Conservation (phyloP, 2,113 vertebrate species). For the Apaloderma vittatum region DNA sequence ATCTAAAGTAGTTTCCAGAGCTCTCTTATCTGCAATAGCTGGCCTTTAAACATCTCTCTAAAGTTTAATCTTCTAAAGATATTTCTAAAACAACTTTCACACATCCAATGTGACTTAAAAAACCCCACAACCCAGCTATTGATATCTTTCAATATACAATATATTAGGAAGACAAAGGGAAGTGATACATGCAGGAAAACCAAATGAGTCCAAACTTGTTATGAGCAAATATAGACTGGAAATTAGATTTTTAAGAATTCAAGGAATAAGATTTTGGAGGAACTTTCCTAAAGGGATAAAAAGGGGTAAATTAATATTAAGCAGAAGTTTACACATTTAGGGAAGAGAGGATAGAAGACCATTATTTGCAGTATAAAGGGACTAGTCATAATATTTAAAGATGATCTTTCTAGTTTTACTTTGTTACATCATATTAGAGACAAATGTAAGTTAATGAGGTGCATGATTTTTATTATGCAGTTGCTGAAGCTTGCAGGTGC, state of each 20-base stretch:
- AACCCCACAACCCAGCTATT: not conserved
- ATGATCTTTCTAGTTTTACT: not conserved
- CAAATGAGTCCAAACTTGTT: not conserved
- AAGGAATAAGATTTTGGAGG: not conserved
- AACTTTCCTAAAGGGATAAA: not conserved
- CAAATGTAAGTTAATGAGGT: not conserved
- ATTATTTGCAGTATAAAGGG: not conserved
- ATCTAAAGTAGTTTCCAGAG: not conserved
- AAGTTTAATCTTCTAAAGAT: not conserved
- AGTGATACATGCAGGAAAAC: not conserved
- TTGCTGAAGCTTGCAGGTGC: not conserved
- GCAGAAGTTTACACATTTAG: not conserved
- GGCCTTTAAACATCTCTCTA: not conserved
- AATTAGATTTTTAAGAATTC: not conserved
- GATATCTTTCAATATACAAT: not conserved
- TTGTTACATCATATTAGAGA: not conserved
- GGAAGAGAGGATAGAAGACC: not conserved
- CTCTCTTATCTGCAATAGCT: not conserved
- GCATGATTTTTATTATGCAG: not conserved
- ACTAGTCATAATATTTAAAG: not conserved
- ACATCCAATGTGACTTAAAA: not conserved
- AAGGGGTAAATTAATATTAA: not conserved
- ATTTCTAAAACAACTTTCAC: not conserved
- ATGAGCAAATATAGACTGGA: not conserved
- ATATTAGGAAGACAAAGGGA: not conserved